Evolutionary conservation across 2,113 vertebrate genomes (phyloP).

Genomic region (Amphiprion percula): DNA sequence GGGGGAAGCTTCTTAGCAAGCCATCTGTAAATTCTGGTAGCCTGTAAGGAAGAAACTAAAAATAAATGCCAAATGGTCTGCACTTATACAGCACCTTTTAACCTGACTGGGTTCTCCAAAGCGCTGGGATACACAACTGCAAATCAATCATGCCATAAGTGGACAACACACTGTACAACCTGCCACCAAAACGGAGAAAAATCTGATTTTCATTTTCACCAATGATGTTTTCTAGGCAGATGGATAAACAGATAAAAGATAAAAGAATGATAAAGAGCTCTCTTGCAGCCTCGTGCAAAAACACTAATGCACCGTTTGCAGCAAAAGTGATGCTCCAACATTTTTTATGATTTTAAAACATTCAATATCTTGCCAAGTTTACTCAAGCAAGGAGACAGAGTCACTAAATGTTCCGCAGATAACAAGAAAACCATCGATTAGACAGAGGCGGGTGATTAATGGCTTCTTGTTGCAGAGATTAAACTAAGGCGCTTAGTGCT

Average conservation of each 20-base stretch:
- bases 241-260: conserved; percentile 15
- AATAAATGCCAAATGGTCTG: too few relatives aligned
- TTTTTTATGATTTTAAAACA: conserved; percentile 13
- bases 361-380: conserved; percentile 31
- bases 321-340: conserved; percentile 3
- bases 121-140: too few relatives aligned
- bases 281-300: background rate
- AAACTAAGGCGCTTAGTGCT: background rate
- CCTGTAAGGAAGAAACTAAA: too few relatives aligned
- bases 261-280: conserved; percentile 1
- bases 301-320: background rate
- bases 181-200: too few relatives aligned
- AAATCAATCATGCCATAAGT: too few relatives aligned
- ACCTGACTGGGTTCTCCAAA: too few relatives aligned
- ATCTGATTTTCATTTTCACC: too few relatives aligned
- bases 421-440: conserved; percentile 55
- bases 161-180: too few relatives aligned
- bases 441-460: conserved; percentile 51
- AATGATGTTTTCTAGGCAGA: too few relatives aligned
- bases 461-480: conserved; percentile 26
- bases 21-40: too few relatives aligned
- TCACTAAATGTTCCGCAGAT: conserved; percentile 48
- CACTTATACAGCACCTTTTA: too few relatives aligned
- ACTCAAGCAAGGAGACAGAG: conserved; percentile 27
- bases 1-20: too few relatives aligned